Percentiles rank a stretch among this genome's conserved stretches.
Conservation (phyloP, 2,888 invertebrate species). For the Ptychoptera contaminata region DNA sequence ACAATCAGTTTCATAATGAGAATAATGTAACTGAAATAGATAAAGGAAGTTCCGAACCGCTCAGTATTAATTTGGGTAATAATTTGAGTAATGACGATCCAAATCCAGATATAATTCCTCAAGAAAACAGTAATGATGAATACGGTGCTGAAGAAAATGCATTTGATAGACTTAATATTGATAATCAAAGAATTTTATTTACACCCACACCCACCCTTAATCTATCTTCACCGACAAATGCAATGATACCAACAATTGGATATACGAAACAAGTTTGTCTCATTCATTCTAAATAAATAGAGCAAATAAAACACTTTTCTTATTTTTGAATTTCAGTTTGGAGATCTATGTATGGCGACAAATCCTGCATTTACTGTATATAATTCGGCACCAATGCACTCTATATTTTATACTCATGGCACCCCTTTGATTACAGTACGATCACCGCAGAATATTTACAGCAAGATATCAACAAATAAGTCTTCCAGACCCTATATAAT, state of each 20-base stretch:
- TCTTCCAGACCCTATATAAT: not conserved
- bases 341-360: constrained; percentile 30
- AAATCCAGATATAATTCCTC: constrained; percentile 31
- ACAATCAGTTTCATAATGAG: not conserved
- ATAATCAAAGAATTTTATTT: constrained; percentile 27
- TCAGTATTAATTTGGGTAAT: constrained; percentile 30
- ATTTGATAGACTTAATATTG: constrained; percentile 29
- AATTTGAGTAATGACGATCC: constrained; percentile 32
- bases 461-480: too few relatives aligned
- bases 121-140: constrained; percentile 32
- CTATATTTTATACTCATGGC: too few relatives aligned
- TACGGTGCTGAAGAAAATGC: constrained; percentile 30
- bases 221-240: constrained; percentile 17
- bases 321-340: constrained; percentile 19
- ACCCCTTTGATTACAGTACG: too few relatives aligned
- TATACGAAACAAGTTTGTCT: not conserved
- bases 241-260: constrained; percentile 24
- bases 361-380: constrained; percentile 31
- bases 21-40: constrained; percentile 23
- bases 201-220: constrained; percentile 23
- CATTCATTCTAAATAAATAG: too few relatives aligned
- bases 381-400: constrained; percentile 13
- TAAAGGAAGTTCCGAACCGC: constrained; percentile 30
- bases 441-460: too few relatives aligned
- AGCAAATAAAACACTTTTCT: too few relatives aligned